phyloP scores from a whole-genome alignment of 2,797 vertebrate species.

The Parotocinclus haroldoi region DNA sequence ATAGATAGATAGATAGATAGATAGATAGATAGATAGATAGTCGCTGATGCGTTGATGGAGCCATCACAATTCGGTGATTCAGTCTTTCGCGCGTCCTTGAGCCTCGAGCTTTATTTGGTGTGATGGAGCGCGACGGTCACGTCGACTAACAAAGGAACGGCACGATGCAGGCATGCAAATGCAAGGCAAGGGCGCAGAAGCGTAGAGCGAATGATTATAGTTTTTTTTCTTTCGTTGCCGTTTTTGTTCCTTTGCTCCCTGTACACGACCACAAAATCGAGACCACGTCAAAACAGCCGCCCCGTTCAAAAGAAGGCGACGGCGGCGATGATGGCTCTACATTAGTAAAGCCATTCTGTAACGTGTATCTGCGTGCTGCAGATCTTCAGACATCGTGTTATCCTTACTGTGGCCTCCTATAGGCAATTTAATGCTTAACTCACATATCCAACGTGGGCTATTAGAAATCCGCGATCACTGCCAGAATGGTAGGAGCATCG shows the following conservation, averaged over 20 bases:
- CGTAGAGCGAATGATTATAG: not conserved
- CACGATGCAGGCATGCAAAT: constrained; percentile 4
- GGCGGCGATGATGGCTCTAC: not conserved
- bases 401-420: not conserved
- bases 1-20: not conserved
- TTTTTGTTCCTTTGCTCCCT: not conserved
- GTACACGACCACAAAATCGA: not conserved
- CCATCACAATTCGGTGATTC: constrained; percentile 1
- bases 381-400: not conserved
- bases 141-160: constrained; percentile 14
- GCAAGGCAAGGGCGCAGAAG: not conserved
- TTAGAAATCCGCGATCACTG: no score
- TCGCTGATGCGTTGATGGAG: no score
- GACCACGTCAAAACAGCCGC: not conserved
- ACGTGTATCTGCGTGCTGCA: not conserved
- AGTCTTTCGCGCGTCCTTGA: constrained; percentile 41
- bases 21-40: no score
- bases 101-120: constrained; percentile 16
- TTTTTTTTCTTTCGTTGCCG: not conserved
- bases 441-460: no score
- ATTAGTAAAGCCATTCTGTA: not conserved
- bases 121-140: constrained; percentile 33
- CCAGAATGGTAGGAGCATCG: no score
- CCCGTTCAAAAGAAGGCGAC: not conserved
- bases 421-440: no score